A percentile compares a stretch with the other conserved stretches of the same genome.
Conservation (phyloP, 1,140 invertebrate genomes). For the Drosophila repletoides region DNA sequence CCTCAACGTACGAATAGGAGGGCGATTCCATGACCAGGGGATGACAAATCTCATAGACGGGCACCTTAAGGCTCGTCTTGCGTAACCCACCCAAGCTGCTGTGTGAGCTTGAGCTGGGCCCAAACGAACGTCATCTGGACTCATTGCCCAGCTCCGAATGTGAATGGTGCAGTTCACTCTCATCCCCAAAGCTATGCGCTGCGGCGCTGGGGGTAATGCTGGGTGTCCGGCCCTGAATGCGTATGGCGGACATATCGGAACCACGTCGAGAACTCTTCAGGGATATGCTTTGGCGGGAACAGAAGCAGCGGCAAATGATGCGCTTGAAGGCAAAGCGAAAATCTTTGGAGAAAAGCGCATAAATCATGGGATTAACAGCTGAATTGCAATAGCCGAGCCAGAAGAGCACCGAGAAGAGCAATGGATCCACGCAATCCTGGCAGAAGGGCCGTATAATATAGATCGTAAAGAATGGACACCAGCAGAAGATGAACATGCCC, state of each 20-base stretch:
- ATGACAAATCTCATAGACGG: slow-evolving; percentile 81
- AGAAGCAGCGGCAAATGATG: slow-evolving; percentile 86
- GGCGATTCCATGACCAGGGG: slow-evolving; percentile 79
- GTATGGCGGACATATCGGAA: slow-evolving; percentile 86
- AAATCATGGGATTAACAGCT: slow-evolving; percentile 93
- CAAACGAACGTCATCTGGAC: slow-evolving; percentile 84
- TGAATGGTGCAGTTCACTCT: slow-evolving; percentile 83
- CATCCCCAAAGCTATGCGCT: slow-evolving; percentile 83
- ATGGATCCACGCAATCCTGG: slow-evolving; percentile 86
- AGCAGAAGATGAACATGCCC: slow-evolving; percentile 95
- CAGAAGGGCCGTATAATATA: slow-evolving; percentile 91
- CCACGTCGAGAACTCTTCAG: slow-evolving; percentile 84
- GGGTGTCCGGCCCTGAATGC: slow-evolving; percentile 83
- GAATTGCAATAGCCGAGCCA: slow-evolving; percentile 98
- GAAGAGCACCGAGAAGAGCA: slow-evolving; percentile 91
- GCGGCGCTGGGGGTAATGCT: slow-evolving; percentile 83
- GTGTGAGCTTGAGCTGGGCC: slow-evolving; percentile 80
- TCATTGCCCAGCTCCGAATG: slow-evolving; percentile 83
- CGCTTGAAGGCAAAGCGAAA: slow-evolving; percentile 93
- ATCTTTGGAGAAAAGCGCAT: slow-evolving; percentile 93
- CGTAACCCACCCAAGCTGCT: slow-evolving; percentile 79
- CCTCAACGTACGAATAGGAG: slow-evolving; percentile 67
- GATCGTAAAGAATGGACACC: slow-evolving; percentile 94
- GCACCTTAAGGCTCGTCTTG: slow-evolving; percentile 74
- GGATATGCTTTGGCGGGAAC: slow-evolving; percentile 69